Base-by-base conservation (phyloP, 2,888 invertebrate species). In the Eulithis prunata region DNA sequence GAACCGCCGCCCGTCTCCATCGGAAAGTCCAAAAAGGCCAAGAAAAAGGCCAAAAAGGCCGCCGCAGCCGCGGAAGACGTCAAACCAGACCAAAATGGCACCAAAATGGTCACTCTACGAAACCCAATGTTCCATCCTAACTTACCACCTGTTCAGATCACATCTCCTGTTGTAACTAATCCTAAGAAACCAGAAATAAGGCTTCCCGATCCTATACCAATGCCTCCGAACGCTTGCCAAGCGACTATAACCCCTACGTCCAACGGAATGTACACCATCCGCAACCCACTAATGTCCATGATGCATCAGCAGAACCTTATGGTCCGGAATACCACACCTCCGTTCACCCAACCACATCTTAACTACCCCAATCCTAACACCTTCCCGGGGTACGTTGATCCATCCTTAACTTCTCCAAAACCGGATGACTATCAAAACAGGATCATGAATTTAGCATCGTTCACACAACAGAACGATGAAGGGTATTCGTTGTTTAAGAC, bases 181-280 rank as follows among this genome's bases (percentile, higher is more conserved):
- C 85, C 79, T 36, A 87, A 88, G 69, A 90, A 90, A 46, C 77
- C 86, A 0, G 89, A 90, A 12, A 88, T 91, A 12, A 81, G 91
- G 13, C 83, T 93, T 2, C 91, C 93, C 0, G 93, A 93, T 14
- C 93, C 91, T 0, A 90, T 92, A 10, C 91, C 93, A 0, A 92
- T 93, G 90, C 91, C 93, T 0, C 91, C 92, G 0, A 85, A 83
- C 36, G 86, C 92, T 12, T 91, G 93, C 81, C 92, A 93, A 75
- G 93, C 92, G 0, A 92, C 93, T 0, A 93, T 93, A n/a, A 93
- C 93, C 0, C 93, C 93, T 0, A 91, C 93, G 0, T 91, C 93
- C 0, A 93, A 93, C 71, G 97, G 97, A 10, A 97, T 97, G 97
- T 97, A 96, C 67, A 97, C 97, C 0, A 97, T 97, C 57, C 91